Percentiles rank a stretch among this genome's conserved stretches.
phyloP scores from a whole-genome alignment of 64 coral and sea anemone genomes.

The Montipora capricornis region DNA sequence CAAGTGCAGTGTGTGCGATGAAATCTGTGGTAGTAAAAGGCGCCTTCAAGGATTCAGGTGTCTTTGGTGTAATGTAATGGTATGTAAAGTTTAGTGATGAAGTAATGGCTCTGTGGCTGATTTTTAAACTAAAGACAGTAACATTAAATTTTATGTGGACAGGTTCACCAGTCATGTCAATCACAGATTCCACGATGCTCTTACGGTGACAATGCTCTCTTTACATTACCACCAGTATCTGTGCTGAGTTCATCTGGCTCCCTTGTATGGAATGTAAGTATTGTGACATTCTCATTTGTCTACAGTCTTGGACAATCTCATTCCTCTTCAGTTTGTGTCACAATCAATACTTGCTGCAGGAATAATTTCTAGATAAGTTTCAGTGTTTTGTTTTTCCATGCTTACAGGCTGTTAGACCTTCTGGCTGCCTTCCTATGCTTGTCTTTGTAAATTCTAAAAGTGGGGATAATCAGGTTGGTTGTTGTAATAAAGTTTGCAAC shows the following conservation, averaged over 20 bases:
- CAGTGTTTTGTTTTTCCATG: not conserved
- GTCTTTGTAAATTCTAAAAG: conserved; percentile 99
- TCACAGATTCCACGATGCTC: conserved; percentile 51
- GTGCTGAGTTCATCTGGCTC: conserved; percentile 22
- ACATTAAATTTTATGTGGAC: not conserved
- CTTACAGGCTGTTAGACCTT: conserved; percentile 69
- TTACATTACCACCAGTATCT: conserved; percentile 84
- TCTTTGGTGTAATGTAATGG: conserved; percentile 95
- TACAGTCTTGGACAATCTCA: not conserved
- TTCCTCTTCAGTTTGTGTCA: too few species aligned
- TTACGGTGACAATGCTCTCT: conserved; percentile 87
- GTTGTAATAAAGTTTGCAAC: not conserved
- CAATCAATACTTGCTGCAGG: too few species aligned
- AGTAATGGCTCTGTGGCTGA: too few species aligned
- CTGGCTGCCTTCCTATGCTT: conserved; percentile 83
- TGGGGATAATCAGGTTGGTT: conserved; percentile 96
- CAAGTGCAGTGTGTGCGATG: conserved; percentile 91
- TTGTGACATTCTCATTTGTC: not conserved
- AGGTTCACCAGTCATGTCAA: conserved; percentile 89
- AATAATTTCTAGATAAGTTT: too few species aligned
- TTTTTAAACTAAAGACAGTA: not conserved
- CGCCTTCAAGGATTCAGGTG: conserved; percentile 88
- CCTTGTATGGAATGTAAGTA: conserved; percentile 55
- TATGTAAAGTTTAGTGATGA: conserved; percentile 43
- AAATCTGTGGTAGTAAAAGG: conserved; percentile 90